Base-by-base conservation (phyloP, 2,888 invertebrate genomes). In the Lampropteryx suffumata region DNA sequence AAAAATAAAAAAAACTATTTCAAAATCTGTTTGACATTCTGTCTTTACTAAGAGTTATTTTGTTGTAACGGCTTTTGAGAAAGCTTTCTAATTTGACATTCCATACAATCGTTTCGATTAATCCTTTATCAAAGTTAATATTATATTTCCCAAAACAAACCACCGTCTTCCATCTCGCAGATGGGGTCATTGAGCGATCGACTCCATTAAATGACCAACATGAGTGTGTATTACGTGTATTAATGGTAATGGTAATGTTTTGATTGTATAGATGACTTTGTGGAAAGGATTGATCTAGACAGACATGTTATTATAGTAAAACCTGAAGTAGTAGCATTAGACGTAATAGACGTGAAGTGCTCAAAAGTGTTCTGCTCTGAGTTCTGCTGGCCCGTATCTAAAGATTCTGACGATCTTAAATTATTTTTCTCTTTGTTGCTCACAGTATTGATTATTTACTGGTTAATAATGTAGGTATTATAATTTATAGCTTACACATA, bases 101-200 rank as follows among this genome's bases (percentile, higher is more conserved):
- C 17, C 17, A 17, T 17, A 17, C 17, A 17, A 17, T 2, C 17
- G 4, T 17, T 17, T 17, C 17, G 17, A 33, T 50, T 28, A 7
- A 50, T 34, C 48, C 30, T 42, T 39, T 50, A 39, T 44, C 28
- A 17, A 26, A 43, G 9, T 33, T 46, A 41, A 47, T 28, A 55
- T 49, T n/a, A 50, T 42, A 46, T 42, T 26, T 46, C 75, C 75
- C 70, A 79, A 83, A 82, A 72, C 71, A 68, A 77, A 80, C 72
- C 73, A 67, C 62, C 69, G 62, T 67, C 69, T 73, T 71, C 69
- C 69, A 71, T 68, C 64, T 62, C 59, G 65, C 66, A 67, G 65
- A 40, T 68, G 83, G 79, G 88, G 88, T 88, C 88, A 86, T 75
- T 79, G 87, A 69, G 85, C 85, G 81, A 76, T 78, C 79, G 79